Conservation (phyloP, 2,113 vertebrate genomes). For the Xiphophorus maculatus region DNA sequence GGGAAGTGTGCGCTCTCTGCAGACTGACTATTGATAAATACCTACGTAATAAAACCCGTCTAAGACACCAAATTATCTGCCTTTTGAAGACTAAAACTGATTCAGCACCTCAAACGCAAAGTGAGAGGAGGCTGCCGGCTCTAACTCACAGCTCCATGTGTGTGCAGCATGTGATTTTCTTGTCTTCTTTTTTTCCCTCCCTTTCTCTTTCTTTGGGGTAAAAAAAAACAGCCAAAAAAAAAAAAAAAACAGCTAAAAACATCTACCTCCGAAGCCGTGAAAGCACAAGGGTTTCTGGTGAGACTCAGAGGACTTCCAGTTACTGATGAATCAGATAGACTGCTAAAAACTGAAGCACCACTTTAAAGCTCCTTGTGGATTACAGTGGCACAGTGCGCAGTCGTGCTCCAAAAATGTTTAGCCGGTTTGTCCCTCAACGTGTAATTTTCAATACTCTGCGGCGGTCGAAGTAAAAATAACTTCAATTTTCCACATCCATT, state of each 20-base stretch:
- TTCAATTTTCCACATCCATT: conserved; percentile 62
- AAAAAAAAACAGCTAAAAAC: conserved; percentile 35
- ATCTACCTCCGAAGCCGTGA: conserved; percentile 15
- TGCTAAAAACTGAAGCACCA: conserved; percentile 54
- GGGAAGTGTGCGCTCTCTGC: background rate
- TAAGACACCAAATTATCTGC: background rate
- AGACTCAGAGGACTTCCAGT: conserved; percentile 55
- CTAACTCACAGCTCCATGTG: background rate
- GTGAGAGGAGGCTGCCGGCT: conserved; percentile 13
- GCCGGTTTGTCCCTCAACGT: conserved; percentile 58
- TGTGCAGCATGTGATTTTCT: conserved; percentile 6
- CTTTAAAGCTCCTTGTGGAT: conserved; percentile 59
- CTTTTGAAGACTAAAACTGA: conserved; percentile 29
- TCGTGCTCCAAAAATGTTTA: conserved; percentile 55
- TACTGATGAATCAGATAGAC: conserved; percentile 59
- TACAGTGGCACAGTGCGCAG: conserved; percentile 39
- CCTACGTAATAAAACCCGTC: background rate
- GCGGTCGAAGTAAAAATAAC: conserved; percentile 67
- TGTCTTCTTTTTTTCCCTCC: background rate
- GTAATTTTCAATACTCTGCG: conserved; percentile 65
- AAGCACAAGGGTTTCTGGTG: conserved; percentile 40
- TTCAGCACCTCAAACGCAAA: conserved; percentile 9
- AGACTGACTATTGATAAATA: background rate
- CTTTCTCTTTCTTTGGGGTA: background rate
- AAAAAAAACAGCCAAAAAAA: too few species aligned